Conservation (phyloP, 2,797 vertebrate genomes). For the Pagetopsis macropterus region DNA sequence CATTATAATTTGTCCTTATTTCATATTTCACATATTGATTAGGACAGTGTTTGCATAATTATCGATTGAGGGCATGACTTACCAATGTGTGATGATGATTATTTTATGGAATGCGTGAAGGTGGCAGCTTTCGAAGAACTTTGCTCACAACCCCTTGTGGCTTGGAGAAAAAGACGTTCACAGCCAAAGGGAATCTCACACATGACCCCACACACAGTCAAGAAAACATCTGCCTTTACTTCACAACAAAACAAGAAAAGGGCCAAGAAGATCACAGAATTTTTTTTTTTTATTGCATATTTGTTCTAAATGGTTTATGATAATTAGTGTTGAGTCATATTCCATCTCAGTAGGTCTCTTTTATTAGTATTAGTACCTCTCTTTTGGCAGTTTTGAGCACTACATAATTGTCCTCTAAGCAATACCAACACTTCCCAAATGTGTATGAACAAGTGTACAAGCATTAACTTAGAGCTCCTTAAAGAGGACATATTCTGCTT, state of each 20-base stretch:
- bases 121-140: conserved; percentile 55
- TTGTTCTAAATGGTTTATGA: not conserved
- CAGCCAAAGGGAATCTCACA: conserved; percentile 39
- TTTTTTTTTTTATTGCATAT: not conserved
- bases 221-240: conserved; percentile 10
- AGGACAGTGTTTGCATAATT: conserved; percentile 68
- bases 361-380: not conserved
- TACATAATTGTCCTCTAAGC: accelerated
- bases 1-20: conserved; percentile 67
- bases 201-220: conserved; percentile 25
- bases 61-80: conserved; percentile 68
- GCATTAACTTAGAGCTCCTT: no score
- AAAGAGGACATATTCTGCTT: no score
- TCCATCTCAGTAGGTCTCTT: not conserved
- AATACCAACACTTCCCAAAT: not conserved
- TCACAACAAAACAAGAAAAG: conserved; percentile 10
- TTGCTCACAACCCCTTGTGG: conserved; percentile 26
- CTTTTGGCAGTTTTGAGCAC: not conserved
- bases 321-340: not conserved
- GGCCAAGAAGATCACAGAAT: not conserved
- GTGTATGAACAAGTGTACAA: not conserved
- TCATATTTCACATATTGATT: conserved; percentile 72
- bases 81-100: conserved; percentile 52
- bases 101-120: conserved; percentile 56
- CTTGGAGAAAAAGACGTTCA: conserved; percentile 16